Evolutionary conservation across 2,113 vertebrate species (phyloP).

Genomic region (Poeciliopsis retropinna): DNA sequence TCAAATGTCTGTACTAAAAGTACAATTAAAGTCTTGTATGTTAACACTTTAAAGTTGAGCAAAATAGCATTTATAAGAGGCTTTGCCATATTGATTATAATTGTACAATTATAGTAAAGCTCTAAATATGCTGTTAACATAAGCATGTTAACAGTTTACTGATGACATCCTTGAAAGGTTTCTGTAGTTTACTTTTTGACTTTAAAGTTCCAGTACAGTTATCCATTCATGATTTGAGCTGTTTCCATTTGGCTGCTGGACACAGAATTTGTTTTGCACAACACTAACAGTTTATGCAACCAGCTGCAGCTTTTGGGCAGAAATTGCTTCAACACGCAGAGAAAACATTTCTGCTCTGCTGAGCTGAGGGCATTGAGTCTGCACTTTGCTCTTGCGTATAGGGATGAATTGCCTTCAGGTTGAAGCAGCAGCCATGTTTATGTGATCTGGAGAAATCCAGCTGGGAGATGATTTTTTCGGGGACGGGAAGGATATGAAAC

Average conservation of each 20-base stretch:
- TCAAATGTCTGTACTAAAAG: too few species aligned
- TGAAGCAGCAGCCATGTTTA: background rate
- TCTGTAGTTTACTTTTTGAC: background rate
- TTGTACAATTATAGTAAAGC: too few species aligned
- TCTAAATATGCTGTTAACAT: too few species aligned
- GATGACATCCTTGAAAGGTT: background rate
- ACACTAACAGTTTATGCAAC: background rate
- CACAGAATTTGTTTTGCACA: background rate
- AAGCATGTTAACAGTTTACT: too few species aligned
- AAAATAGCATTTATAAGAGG: too few species aligned
- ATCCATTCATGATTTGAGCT: background rate
- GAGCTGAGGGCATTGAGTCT: too few species aligned
- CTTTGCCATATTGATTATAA: too few species aligned
- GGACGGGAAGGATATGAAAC: slow-evolving; percentile 9
- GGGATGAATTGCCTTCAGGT: background rate
- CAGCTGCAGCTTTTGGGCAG: background rate
- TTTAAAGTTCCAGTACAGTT: background rate
- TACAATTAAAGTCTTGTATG: too few species aligned
- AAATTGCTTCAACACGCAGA: background rate
- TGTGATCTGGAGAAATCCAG: background rate
- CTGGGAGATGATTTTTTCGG: background rate
- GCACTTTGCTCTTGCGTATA: background rate
- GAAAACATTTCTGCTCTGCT: too few species aligned
- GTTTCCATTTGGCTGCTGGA: background rate
- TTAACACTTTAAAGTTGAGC: too few species aligned